Evolutionary conservation across 2,888 invertebrate genomes (phyloP), one percentile per base, ranked within the genome.

Genomic region (Bembecia ichneumoniformis): DNA sequence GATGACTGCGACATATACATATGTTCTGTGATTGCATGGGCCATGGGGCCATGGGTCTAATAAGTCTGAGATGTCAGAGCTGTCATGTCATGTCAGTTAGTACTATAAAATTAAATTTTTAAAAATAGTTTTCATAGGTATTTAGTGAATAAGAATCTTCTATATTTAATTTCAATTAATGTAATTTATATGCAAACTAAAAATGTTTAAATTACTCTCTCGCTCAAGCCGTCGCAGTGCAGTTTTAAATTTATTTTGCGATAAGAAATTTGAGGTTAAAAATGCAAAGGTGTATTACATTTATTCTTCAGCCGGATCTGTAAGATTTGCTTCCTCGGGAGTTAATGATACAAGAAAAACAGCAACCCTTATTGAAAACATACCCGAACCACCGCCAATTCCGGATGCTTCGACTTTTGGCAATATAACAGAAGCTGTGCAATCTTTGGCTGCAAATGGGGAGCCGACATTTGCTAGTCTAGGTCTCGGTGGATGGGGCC

Each of bases 401-500:
- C 87, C 87, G 3, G 81, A 83, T 55, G 65, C 74, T n/a, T 59
- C 77, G 0, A 61, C 66, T 47, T 54, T 77, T 45, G 55, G 62
- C 16, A 76, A 77, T 49, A 57, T 82, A 52, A 68, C 76, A 45
- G 83, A 77, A 52, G 66, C 78, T 3, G 80, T 80, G 7, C 82
- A 83, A 55, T 67, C 79, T n/a, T 59, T 87, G 16, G 76, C 84
- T 28, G 75, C 75, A 4, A 87, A 86, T 64, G 94, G 92, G 7
- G 97, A 97, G 69, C 92, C 94, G 1, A 90, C 94, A 0, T 91
- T 97, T 63, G 89, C 90, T 0, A 94, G 94, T 51, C 72, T 96
- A 46, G 97, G 97, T 0, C 87, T 98, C 15, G 96, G 94, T 1
- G 92, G 94, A 20, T 94, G 92, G 91, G 84, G 89, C 13, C 98